These are phyloP conservation scores for Hoplostethus atlanticus DNA, from an alignment of 2,797 vertebrate species.

Conservation along the genomic window DNA sequence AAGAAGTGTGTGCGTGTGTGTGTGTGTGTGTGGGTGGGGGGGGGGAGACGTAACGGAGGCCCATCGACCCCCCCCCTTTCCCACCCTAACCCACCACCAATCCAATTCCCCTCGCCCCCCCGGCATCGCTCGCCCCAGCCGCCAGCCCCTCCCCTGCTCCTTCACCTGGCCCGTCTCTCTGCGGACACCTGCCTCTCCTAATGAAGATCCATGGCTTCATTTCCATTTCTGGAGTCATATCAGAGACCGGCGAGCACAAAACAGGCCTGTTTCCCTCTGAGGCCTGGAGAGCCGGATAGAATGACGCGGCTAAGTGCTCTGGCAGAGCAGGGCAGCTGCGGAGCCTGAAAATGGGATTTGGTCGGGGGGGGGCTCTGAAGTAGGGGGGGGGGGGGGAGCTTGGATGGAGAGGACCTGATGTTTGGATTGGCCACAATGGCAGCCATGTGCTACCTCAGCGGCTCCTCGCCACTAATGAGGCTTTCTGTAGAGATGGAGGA, in stretches of 20 bases:
- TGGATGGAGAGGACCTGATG: conserved; percentile 83
- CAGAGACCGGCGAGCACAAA: conserved; percentile 87
- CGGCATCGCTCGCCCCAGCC: conserved; percentile 4
- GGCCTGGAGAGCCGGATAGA: conserved; percentile 87
- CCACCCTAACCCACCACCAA: conserved; percentile 41
- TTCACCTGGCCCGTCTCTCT: conserved; percentile 91
- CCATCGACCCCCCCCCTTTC: conserved; percentile 59
- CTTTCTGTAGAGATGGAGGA: conserved; percentile 77
- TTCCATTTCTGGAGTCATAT: conserved; percentile 91
- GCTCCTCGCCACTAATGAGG: conserved; percentile 81
- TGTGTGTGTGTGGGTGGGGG: conserved; percentile 33
- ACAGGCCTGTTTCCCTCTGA: conserved; percentile 82
- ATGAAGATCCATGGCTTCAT: conserved; percentile 92
- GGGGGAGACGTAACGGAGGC: conserved; percentile 46
- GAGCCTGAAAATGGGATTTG: conserved; percentile 85
- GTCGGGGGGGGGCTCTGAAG: conserved; percentile 77
- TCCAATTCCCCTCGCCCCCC: conserved; percentile 53
- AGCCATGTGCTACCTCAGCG: conserved; percentile 81
- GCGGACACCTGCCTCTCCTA: conserved; percentile 93
- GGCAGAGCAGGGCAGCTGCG: conserved; percentile 89
- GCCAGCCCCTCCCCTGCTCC: conserved; percentile 64
- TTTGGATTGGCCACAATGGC: conserved; percentile 89
- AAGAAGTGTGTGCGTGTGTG: conserved; percentile 71
- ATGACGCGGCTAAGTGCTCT: conserved; percentile 87
- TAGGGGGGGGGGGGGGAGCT: conserved; percentile 63